These are phyloP conservation scores for Nanorana parkeri DNA, from an alignment of 2,113 vertebrate genomes.

Conservation along the genomic window DNA sequence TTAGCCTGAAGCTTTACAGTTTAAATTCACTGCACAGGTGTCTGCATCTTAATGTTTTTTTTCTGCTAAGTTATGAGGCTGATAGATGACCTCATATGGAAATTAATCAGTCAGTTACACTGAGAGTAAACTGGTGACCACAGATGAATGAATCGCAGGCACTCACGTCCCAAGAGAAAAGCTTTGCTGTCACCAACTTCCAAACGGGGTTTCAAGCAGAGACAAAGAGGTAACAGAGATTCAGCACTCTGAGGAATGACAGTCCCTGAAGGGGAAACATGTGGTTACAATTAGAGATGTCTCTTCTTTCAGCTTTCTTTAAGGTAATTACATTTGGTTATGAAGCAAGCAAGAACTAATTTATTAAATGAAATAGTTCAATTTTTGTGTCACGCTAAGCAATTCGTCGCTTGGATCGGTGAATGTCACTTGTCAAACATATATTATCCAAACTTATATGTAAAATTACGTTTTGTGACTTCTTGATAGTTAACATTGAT, in stretches of 20 bases:
- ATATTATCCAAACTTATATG: background rate
- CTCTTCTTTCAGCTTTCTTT: conserved; percentile 32
- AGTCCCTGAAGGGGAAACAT: conserved; percentile 30
- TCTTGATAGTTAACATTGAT: background rate
- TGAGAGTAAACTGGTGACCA: background rate
- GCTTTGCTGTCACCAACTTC: conserved; percentile 21
- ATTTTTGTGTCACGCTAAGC: conserved; percentile 1
- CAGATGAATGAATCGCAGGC: conserved; percentile 19
- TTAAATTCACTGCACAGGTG: background rate
- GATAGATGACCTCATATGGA: background rate
- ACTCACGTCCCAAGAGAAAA: conserved; percentile 1
- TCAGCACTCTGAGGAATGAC: conserved; percentile 10
- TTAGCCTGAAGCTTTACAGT: background rate
- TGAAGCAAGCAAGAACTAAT: conserved; percentile 12
- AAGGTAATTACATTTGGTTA: conserved; percentile 29
- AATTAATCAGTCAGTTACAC: background rate
- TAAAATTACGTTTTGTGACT: background rate
- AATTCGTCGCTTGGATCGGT: background rate
- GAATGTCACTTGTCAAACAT: background rate
- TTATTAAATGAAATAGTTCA: background rate
- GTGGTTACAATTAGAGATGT: conserved; percentile 49
- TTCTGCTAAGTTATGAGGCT: background rate
- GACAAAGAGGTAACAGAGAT: conserved; percentile 42
- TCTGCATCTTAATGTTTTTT: background rate
- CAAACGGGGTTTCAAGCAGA: conserved; percentile 17